These are phyloP conservation scores for Pampusana beccarii DNA, from an alignment of 2,113 vertebrate genomes.

Conservation along the genomic window DNA sequence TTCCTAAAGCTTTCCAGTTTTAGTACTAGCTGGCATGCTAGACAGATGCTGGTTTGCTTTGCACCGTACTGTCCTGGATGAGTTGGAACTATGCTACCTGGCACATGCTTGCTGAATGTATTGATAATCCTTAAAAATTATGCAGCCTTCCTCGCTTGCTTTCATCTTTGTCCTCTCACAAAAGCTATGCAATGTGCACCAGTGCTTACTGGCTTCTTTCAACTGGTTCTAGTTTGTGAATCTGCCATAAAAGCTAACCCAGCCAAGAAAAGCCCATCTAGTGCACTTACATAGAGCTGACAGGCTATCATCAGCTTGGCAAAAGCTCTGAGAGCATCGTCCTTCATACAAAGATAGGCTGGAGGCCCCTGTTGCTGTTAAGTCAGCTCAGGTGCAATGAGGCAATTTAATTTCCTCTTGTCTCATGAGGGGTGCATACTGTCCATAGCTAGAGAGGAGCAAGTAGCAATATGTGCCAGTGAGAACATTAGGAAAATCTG, in stretches of 20 bases:
- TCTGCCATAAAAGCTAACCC: neutral
- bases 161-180: neutral
- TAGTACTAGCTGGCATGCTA: neutral
- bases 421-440: rapidly evolving
- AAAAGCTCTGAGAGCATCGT: neutral
- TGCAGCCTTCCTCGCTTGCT: neutral
- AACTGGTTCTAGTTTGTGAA: neutral
- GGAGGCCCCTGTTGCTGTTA: neutral
- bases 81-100: neutral
- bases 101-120: neutral
- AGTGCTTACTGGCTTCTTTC: neutral
- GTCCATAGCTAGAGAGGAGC: neutral
- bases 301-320: neutral
- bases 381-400: neutral
- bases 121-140: neutral
- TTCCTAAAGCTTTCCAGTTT: neutral
- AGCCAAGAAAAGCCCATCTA: neutral
- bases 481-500: neutral
- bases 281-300: neutral
- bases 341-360: rapidly evolving
- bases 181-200: neutral
- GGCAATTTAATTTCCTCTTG: neutral
- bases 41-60: neutral
- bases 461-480: neutral
- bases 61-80: neutral